A percentile compares a stretch with the other conserved stretches of the same genome.
Conservation (phyloP, 30 jellyfish, hydroid and myxozoan species). For the Cassiopea xamachana region DNA sequence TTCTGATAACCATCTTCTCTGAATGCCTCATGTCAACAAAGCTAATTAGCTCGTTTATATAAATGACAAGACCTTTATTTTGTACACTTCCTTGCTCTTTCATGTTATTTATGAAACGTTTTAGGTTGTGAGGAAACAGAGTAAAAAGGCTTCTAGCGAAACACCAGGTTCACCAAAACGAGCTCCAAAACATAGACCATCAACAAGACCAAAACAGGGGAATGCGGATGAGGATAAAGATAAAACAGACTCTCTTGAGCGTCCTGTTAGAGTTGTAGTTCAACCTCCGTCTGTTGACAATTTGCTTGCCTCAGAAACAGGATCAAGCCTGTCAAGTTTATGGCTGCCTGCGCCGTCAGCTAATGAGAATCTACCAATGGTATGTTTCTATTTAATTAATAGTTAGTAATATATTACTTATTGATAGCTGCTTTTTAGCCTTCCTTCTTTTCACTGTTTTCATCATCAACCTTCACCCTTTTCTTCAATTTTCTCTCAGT, state of each 20-base stretch:
- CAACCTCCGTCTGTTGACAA: conserved; percentile 87
- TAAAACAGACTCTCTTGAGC: conserved; percentile 63
- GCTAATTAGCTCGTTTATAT: not conserved
- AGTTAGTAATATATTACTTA: not conserved
- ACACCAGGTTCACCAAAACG: conserved; percentile 72
- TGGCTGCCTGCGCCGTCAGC: conserved; percentile 76
- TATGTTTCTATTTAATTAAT: not conserved
- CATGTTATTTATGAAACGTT: not conserved
- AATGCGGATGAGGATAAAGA: conserved; percentile 32
- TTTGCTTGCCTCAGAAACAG: conserved; percentile 72
- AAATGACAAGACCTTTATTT: not conserved
- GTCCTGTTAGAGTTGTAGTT: conserved; percentile 64
- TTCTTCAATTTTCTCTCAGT: too few species aligned
- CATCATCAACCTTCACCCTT: too few species aligned
- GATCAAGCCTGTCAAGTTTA: conserved; percentile 83
- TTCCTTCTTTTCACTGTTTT: too few species aligned
- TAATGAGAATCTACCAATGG: conserved; percentile 41
- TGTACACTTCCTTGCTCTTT: not conserved
- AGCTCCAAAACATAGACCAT: conserved; percentile 29
- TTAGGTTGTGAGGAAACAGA: conserved; percentile 54
- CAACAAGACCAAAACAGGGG: conserved; percentile 15
- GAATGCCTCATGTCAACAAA: not conserved
- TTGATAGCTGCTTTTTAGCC: too few species aligned
- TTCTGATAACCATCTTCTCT: not conserved
- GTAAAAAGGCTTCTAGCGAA: conserved; percentile 20